Base-by-base conservation (phyloP, 1,140 invertebrate genomes). In the Drosophila bifasciata region DNA sequence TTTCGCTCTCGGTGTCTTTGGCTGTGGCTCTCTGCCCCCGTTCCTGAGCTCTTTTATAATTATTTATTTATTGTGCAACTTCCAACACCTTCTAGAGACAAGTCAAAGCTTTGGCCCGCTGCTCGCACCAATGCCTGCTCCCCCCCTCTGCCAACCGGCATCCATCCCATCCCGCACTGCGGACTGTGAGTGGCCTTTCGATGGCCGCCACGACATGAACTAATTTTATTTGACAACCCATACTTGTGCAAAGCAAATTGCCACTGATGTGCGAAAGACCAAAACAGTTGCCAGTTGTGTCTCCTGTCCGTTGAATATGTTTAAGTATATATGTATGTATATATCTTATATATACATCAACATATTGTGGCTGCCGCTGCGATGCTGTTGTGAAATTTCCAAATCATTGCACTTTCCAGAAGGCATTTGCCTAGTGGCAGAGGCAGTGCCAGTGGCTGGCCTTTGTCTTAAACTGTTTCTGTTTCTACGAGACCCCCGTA, bases 11-110 rank as follows among this genome's bases (percentile, higher is more conserved):
- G 66, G 66, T 45, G 44, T 19, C 39, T 62, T 49, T 71, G 11
- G 44, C 61, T 17, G 45, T 53, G 43, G 25, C 57, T 67, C 36
- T 55, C 44, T 61, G 21, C 36, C 59, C 64, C 75, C 44, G 48
- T 39, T 32, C 53, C 53, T 71, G 55, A 11, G 56, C 59, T 62
- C 51, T 61, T 75, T 85, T 85, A 85, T 85, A 85, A 85, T 85
- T 90, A 91, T 90, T 91, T 91, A 91, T 91, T 91, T 91, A 91
- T 91, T 91, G 89, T 91, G 89, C 89, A 91, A 90, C 89, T 90
- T 91, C 89, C 89, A 91, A 91, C 89, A 91, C 89, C 89, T 91
- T 91, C 85, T 79, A 76, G 75, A 90, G 83, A 83, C 83, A 86
- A 86, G 83, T 88, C 83, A 86, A 88, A 88, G 81, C 81, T 85